Conservation (phyloP, 2,113 vertebrate species). For the Zosterops japonicus region DNA sequence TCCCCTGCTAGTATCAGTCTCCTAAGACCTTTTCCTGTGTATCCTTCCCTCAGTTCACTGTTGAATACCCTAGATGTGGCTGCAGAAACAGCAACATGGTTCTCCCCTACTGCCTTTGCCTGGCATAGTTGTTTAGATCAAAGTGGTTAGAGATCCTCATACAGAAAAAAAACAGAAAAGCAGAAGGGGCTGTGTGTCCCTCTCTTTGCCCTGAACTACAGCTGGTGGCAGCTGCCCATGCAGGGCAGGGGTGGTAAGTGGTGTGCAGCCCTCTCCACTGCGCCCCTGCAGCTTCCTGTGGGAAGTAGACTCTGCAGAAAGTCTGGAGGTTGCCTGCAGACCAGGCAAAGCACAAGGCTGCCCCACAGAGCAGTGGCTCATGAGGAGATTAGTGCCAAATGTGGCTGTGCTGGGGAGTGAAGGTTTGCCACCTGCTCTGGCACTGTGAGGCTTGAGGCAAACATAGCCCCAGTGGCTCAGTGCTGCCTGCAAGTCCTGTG, state of each 20-base stretch:
- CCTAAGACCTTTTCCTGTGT: background rate
- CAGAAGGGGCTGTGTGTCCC: too few species aligned
- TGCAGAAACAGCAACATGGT: background rate
- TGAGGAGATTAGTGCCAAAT: accelerated
- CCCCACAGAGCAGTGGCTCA: background rate
- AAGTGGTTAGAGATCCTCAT: background rate
- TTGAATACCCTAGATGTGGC: background rate
- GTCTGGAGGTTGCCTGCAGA: background rate
- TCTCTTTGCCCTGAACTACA: background rate
- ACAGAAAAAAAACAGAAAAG: background rate
- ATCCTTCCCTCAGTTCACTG: background rate
- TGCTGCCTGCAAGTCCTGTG: background rate
- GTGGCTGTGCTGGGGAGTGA: background rate
- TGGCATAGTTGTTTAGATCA: background rate
- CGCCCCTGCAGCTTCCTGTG: background rate
- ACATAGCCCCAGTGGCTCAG: accelerated
- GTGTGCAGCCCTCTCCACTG: background rate
- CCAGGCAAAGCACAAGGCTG: background rate
- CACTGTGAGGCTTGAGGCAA: background rate
- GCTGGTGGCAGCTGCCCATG: background rate
- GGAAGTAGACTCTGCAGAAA: background rate
- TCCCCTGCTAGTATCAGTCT: background rate
- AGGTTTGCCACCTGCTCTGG: background rate
- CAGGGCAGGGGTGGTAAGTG: background rate
- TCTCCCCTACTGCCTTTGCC: background rate